These are phyloP conservation scores for Zaprionus africanus DNA, from an alignment of 1,140 invertebrate genomes.

Conservation along the genomic window DNA sequence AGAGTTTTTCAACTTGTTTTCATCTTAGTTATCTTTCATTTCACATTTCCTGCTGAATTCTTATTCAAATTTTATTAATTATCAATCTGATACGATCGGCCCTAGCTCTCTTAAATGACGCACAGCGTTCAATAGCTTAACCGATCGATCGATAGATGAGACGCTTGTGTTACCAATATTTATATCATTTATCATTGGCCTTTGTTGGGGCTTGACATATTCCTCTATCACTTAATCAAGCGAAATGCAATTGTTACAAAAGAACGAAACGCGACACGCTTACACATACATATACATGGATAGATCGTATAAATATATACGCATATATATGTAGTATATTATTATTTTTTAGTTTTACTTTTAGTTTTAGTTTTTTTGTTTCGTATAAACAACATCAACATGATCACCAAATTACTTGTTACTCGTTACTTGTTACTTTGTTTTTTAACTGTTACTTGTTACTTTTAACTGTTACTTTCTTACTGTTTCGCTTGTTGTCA, in stretches of 20 bases:
- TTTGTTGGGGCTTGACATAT: slow-evolving; percentile 54
- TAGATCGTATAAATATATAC: slow-evolving; percentile 36
- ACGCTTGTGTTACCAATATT: slow-evolving; percentile 17
- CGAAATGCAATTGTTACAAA: slow-evolving; percentile 72
- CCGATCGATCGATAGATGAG: slow-evolving; percentile 23
- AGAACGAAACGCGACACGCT: slow-evolving; percentile 16
- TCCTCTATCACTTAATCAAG: slow-evolving; percentile 77
- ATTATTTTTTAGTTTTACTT: neutral
- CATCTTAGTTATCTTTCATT: neutral
- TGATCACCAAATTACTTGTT: slow-evolving; percentile 72
- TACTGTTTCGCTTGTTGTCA: slow-evolving; percentile 8
- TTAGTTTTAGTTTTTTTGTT: neutral
- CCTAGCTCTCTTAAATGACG: slow-evolving; percentile 23
- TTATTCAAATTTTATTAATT: slow-evolving; percentile 12
- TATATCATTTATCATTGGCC: slow-evolving; percentile 31
- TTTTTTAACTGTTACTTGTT: neutral
- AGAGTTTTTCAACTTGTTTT: slow-evolving; percentile 17
- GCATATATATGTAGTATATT: slow-evolving; percentile 31
- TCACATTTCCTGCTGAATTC: slow-evolving; percentile 4
- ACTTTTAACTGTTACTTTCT: slow-evolving; percentile 1
- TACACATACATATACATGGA: slow-evolving; percentile 35
- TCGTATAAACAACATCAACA: slow-evolving; percentile 57
- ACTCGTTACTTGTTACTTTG: slow-evolving; percentile 40
- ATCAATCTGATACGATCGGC: slow-evolving; percentile 14
- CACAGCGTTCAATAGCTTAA: slow-evolving; percentile 42